Evolutionary conservation across 2,888 invertebrate species (phyloP), one percentile per base, ranked within the genome.

Genomic region (Strigamia transsilvanica): DNA sequence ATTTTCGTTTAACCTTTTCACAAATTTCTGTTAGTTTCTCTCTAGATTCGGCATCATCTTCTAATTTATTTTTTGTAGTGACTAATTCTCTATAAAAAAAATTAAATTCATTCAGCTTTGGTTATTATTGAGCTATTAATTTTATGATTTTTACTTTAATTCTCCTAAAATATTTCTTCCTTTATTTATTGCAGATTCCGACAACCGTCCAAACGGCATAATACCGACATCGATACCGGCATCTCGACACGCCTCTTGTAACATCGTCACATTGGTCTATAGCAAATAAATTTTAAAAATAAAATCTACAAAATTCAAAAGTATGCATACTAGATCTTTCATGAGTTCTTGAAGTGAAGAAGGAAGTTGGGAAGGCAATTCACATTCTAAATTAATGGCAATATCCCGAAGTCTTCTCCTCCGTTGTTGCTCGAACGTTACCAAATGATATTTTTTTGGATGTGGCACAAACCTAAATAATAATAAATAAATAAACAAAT

Each of bases 401-500:
- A 88, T 84, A 82, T 86, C 86, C 9, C 84, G 83, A 51, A 84
- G 79, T 77, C 84, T 84, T 56, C 84, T 84, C 18, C 85, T 83
- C 83, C 85, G 83, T 77, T 86, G 86, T 61, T 86, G 86, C 73
- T 88, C 88, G 66, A 86, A 84, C 82, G 88, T 85, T 9, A 90
- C 87, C 38, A 90, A 84, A 12, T 89, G 87, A 85, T 90, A 90
- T 84, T 90, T 90, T 84, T 88, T 88, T 5, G 88, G 87, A 82
- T 85, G 79, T 6, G 85, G 85, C 15, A 82, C 83, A 83, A 87
- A 87, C 61, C 85, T 73, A 82, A 83, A 80, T 12, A 80, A 61
- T 77, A 34, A 12, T 5, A 34, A 34, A 34, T 5, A 3, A 5
- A 34, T 34, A 34, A 34, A 34, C 7, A 2, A 61, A 2, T 61